Base-by-base conservation (phyloP, 2,888 invertebrate species). In the Pemphredon lugubris region DNA sequence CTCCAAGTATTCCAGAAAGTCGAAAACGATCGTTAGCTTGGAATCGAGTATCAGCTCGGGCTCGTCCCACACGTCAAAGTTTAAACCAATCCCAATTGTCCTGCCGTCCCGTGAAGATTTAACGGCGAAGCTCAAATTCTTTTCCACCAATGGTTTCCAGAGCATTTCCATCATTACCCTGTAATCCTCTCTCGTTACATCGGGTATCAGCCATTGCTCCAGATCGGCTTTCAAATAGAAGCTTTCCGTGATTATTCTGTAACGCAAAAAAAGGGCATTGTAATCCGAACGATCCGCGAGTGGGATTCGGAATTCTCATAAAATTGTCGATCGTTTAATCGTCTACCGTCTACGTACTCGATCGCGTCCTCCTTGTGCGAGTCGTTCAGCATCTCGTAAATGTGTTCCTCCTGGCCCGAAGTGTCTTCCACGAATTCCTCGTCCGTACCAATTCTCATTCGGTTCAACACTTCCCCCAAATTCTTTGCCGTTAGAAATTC, bases 151-250 rank as follows among this genome's bases (percentile, higher is more conserved):
- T 0, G 93, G 91, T 0, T 90, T 87, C 96, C 96, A 97, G 50
- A 95, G 91, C 1, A 92, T 92, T 54, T 92, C 91, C 73, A 96
- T 90, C 47, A 96, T 90, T 30, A 93, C 92, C 13, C 91, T 91
- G 88, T 96, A 96, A 87, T 96, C 96, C 0, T 91, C 89, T 4
- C 92, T 91, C 6, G 91, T 90, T 14, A 96, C 93, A 65, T 94
- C 93, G 1, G 94, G 93, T 72, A 93, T 93, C 13, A 96, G 87
- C 92, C 95, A 96, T 85, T 93, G 93, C 84, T 97, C 97, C 79
- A 97, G 86, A 86, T 97, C 96, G 0, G 96, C 96, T 90, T 96
- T 97, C 83, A 93, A 93, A 88, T 95, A 95, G 90, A 97, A 97
- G 86, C 96, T 96, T 3, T 94, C 93, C 0, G 95, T 94, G 69